Evolutionary conservation across 2,888 invertebrate genomes (phyloP).

Genomic region (Drosophila fulvimacula): DNA sequence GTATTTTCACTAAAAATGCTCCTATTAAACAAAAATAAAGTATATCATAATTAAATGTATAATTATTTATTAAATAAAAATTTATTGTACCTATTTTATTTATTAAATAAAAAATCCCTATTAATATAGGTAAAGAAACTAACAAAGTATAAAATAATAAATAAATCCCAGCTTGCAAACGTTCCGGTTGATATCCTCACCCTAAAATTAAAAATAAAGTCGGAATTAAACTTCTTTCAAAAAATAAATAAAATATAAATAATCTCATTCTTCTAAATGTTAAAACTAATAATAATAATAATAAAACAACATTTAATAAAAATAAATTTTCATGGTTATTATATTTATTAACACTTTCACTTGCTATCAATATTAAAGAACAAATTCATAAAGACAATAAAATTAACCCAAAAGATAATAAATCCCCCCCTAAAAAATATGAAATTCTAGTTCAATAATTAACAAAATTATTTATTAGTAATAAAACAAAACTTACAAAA

Average conservation of each 20-base stretch:
- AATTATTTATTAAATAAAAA: conserved; percentile 6
- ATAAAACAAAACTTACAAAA: not conserved
- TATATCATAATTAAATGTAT: conserved; percentile 3
- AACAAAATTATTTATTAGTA: not conserved
- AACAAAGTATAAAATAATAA: conserved; percentile 3
- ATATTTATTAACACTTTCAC: not conserved
- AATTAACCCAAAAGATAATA: not conserved
- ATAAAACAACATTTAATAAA: not conserved
- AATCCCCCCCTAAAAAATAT: not conserved
- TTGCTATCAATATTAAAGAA: not conserved
- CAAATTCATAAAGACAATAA: not conserved
- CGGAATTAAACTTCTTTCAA: conserved; percentile 1
- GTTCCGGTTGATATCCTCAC: not conserved
- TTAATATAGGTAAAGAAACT: not conserved
- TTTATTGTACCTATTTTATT: not conserved
- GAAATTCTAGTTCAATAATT: not conserved
- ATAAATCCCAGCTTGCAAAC: not conserved
- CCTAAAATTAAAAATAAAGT: conserved; percentile 1
- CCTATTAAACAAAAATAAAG: not conserved
- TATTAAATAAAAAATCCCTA: not conserved
- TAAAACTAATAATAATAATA: not conserved
- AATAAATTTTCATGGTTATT: not conserved
- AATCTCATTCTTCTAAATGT: not conserved
- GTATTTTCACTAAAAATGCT: conserved; percentile 2
- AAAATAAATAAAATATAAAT: conserved; percentile 3